Conservation (phyloP, 2,888 invertebrate species). For the Stenchaetothrips biformis region DNA sequence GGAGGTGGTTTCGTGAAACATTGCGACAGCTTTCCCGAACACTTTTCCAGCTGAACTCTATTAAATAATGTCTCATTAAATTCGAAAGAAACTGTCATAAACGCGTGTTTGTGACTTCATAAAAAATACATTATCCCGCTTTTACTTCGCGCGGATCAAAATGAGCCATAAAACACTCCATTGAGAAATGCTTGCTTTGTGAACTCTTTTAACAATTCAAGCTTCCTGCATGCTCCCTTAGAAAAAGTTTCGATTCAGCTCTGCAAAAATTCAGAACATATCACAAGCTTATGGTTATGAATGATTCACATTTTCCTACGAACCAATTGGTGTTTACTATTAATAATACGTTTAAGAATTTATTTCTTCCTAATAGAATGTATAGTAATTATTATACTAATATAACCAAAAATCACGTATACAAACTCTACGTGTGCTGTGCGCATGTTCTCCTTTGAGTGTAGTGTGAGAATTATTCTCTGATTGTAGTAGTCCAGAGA, state of each 20-base stretch:
- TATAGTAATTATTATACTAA: not conserved
- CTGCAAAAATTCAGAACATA: not conserved
- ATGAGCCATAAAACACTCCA: no score
- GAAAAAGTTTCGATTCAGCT: not conserved
- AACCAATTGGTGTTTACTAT: conserved; percentile 20
- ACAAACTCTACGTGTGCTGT: not conserved
- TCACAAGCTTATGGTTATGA: not conserved
- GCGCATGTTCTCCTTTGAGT: not conserved
- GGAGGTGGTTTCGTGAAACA: no score
- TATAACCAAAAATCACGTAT: not conserved
- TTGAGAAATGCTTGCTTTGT: no score
- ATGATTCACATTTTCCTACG: conserved; percentile 5
- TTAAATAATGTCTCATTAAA: no score
- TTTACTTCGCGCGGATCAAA: no score
- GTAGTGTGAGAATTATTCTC: not conserved
- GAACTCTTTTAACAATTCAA: not conserved
- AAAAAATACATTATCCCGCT: no score
- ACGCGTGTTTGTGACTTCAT: no score
- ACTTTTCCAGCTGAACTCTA: no score
- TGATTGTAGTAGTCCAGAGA: not conserved
- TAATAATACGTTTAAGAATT: not conserved
- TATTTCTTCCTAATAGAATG: not conserved
- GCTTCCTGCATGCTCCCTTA: not conserved
- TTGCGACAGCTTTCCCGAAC: no score
- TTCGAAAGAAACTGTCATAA: no score